Conservation (phyloP, 1,140 invertebrate genomes). For the Hycleus phaleratus region DNA sequence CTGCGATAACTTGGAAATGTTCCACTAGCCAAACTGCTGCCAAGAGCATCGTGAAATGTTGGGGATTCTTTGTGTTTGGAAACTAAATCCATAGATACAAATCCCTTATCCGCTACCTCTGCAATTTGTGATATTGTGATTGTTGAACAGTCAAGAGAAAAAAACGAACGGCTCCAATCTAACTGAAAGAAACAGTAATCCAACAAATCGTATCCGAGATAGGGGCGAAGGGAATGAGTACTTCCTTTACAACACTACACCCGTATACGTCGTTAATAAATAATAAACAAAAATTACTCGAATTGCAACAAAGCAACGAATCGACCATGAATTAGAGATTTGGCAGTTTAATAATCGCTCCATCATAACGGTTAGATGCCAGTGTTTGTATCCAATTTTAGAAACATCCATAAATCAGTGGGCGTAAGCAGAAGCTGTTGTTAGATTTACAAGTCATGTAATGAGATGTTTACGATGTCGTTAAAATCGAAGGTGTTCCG, state of each 20-base stretch:
- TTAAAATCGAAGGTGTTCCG: slow-evolving; percentile 21
- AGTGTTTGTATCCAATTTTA: slow-evolving; percentile 3
- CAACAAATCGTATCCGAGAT: slow-evolving; percentile 1
- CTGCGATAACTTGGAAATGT: slow-evolving; percentile 25
- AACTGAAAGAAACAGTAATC: slow-evolving; percentile 18
- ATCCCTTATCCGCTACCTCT: slow-evolving; percentile 26
- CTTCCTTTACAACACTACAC: too few species aligned
- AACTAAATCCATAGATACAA: slow-evolving; percentile 25
- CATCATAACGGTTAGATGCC: slow-evolving; percentile 7
- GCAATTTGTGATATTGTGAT: slow-evolving; percentile 25
- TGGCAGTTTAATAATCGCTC: slow-evolving; percentile 23
- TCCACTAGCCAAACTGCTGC: slow-evolving; percentile 21
- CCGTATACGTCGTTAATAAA: too few species aligned
- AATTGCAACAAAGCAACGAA: background rate
- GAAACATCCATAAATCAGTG: slow-evolving; percentile 17
- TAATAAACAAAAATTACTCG: too few species aligned
- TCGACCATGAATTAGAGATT: slow-evolving; percentile 23
- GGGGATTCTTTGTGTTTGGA: slow-evolving; percentile 26
- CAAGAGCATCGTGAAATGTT: slow-evolving; percentile 21
- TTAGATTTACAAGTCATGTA: slow-evolving; percentile 21
- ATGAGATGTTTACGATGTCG: slow-evolving; percentile 22
- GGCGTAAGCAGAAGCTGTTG: slow-evolving; percentile 16
- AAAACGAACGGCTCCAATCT: slow-evolving; percentile 15
- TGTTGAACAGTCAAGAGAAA: slow-evolving; percentile 13
- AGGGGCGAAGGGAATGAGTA: slow-evolving; percentile 6